phyloP scores from a whole-genome alignment of 2,797 vertebrate species.

The Tapirus indicus region DNA sequence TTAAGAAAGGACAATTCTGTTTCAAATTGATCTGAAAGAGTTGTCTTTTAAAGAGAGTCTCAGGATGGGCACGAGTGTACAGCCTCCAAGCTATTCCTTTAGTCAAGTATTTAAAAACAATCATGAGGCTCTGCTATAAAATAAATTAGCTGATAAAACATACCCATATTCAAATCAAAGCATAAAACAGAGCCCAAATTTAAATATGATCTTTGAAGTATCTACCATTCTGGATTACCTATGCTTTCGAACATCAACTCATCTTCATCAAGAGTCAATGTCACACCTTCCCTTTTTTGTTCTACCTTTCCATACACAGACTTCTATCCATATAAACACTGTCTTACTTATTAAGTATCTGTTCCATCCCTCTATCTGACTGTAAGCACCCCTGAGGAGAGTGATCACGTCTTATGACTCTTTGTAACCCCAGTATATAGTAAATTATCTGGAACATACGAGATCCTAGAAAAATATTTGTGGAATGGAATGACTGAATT shows the following conservation, averaged over 20 bases:
- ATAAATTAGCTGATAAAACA: slow-evolving; percentile 4
- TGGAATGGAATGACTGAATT: slow-evolving; percentile 4
- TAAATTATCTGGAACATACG: background rate
- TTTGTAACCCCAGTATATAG: background rate
- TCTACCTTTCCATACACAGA: background rate
- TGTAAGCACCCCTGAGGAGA: background rate
- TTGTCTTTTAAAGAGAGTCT: background rate
- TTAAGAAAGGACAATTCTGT: background rate
- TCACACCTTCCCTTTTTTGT: background rate
- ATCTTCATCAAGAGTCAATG: background rate
- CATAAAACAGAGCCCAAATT: background rate
- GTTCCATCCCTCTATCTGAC: background rate
- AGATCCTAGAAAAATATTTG: background rate
- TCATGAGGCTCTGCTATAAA: background rate
- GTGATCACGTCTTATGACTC: background rate
- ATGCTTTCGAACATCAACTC: slow-evolving; percentile 8
- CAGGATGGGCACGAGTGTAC: background rate
- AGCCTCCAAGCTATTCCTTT: background rate
- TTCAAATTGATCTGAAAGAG: background rate
- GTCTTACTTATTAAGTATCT: background rate
- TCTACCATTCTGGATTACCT: background rate
- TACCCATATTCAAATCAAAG: background rate
- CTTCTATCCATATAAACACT: background rate
- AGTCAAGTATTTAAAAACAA: slow-evolving; percentile 9
- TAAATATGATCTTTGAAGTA: slow-evolving; percentile 4